A percentile compares a stretch with the other conserved stretches of the same genome.
Conservation (phyloP, 2,797 vertebrate genomes). For the Heliangelus exortis region DNA sequence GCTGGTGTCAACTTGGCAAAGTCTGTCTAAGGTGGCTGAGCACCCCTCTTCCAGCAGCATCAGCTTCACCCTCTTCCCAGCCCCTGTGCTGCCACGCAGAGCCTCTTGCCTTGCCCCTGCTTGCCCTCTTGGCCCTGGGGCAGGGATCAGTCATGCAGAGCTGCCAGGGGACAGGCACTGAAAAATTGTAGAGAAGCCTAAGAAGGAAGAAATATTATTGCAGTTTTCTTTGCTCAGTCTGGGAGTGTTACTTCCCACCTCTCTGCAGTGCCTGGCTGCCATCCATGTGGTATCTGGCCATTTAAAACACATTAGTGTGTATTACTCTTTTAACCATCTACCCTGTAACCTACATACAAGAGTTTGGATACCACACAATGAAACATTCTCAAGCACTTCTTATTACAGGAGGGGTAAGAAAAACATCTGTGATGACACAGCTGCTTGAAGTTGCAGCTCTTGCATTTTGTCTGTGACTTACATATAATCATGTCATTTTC, state of each 20-base stretch:
- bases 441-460: neutral
- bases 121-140: accelerated
- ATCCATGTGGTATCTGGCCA: neutral
- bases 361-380: neutral
- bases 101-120: neutral
- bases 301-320: neutral
- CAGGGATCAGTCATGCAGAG: neutral
- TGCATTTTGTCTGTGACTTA: neutral
- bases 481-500: neutral
- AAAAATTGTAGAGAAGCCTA: neutral
- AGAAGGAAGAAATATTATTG: neutral
- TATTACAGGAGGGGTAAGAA: neutral
- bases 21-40: neutral
- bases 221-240: neutral
- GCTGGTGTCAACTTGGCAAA: neutral
- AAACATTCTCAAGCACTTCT: neutral
- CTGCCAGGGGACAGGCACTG: neutral
- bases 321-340: neutral
- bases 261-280: neutral
- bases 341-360: neutral
- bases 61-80: neutral
- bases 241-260: neutral
- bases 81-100: neutral
- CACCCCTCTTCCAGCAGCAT: neutral
- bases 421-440: neutral